phyloP scores from a whole-genome alignment of 2,888 invertebrate genomes.

The Hirtodrosophila duncani region DNA sequence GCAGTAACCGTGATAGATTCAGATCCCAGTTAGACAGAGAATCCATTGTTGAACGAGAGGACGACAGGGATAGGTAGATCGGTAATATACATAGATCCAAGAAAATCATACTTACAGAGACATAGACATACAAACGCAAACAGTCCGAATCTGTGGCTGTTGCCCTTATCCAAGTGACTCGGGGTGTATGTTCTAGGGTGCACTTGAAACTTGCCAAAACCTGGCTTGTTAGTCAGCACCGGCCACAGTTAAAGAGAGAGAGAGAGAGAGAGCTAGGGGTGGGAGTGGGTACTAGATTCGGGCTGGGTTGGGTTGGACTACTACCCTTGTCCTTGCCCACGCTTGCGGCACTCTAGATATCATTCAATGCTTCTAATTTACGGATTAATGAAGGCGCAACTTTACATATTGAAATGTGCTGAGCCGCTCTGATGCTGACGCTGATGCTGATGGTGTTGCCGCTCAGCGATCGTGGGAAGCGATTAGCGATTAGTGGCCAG shows the following conservation, averaged over 20 bases:
- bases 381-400: constrained; percentile 72
- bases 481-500: constrained; percentile 67
- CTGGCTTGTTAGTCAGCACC: constrained; percentile 55
- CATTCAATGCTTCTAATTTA: constrained; percentile 69
- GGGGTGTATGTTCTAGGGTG: constrained; percentile 40
- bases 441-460: no score
- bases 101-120: no score
- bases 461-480: constrained; percentile 71
- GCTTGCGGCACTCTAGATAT: constrained; percentile 47
- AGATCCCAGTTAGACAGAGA: no score
- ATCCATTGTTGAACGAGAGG: no score
- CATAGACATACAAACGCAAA: no score
- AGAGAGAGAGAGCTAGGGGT: constrained; percentile 4
- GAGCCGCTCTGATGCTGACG: not conserved
- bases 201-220: constrained; percentile 52
- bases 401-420: constrained; percentile 66
- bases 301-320: no score
- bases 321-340: no score
- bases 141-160: no score
- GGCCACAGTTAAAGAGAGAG: constrained; percentile 14
- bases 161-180: constrained; percentile 6
- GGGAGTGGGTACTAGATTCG: no score
- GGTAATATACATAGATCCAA: no score
- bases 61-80: no score
- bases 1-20: no score